Percentiles rank a stretch among this genome's conserved stretches.
Conservation (phyloP, 1,140 invertebrate genomes). For the Calliopsis andreniformis region DNA sequence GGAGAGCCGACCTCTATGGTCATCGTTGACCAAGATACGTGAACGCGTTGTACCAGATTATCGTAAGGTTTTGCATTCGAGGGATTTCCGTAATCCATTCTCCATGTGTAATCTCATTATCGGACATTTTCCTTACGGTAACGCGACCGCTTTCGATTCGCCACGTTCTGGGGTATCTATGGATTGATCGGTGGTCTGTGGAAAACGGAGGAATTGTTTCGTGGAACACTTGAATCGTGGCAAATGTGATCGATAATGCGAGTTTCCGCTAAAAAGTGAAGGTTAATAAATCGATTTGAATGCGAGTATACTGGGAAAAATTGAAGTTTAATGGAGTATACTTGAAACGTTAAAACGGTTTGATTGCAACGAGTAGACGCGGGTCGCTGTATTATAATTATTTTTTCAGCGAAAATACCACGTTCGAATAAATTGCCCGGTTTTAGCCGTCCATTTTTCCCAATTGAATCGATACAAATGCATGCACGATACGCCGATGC, state of each 20-base stretch:
- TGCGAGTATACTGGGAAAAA: no score
- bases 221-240: neutral
- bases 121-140: slow-evolving; percentile 64
- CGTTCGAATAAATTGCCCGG: neutral
- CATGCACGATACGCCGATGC: neutral
- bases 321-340: no score
- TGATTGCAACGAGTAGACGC: no score
- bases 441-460: neutral
- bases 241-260: no score
- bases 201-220: no score
- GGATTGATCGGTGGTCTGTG: no score
- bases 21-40: slow-evolving; percentile 46
- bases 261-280: no score
- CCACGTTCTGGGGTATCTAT: neutral
- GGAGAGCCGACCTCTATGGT: neutral
- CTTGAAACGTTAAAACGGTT: no score
- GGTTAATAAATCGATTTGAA: no score
- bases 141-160: slow-evolving; percentile 15
- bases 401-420: no score
- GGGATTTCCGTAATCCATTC: slow-evolving; percentile 75
- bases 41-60: slow-evolving; percentile 53
- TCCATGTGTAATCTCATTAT: slow-evolving; percentile 72
- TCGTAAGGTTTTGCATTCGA: slow-evolving; percentile 71
- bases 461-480: neutral
- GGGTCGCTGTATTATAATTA: no score